phyloP scores from a whole-genome alignment of 2,113 vertebrate species.

The Alosa alosa region DNA sequence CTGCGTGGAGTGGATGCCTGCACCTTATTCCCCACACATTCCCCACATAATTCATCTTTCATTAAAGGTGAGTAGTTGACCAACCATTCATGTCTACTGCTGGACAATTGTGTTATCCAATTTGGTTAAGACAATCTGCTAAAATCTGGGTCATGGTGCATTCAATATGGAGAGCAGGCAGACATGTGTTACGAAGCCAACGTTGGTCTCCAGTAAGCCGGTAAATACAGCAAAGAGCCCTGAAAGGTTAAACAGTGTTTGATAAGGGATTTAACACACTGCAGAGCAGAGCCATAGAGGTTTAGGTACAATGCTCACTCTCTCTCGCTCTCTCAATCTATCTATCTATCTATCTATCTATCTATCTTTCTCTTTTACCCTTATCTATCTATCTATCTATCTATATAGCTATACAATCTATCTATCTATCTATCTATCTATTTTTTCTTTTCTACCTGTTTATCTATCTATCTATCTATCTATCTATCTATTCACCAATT shows the following conservation, averaged over 20 bases:
- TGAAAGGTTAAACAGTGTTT: background rate
- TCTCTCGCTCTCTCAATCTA: background rate
- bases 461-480: too few species aligned
- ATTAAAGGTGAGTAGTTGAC: background rate
- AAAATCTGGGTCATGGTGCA: conserved; percentile 12
- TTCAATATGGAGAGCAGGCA: too few species aligned
- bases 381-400: too few species aligned
- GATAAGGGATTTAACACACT: conserved; percentile 9
- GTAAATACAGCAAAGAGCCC: background rate
- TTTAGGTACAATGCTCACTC: background rate
- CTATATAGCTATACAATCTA: too few species aligned
- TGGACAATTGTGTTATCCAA: background rate
- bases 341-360: background rate
- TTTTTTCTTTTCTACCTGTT: too few species aligned
- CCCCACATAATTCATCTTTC: background rate
- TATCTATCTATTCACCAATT: too few species aligned
- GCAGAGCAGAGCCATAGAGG: background rate
- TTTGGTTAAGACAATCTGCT: conserved; percentile 16
- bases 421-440: too few species aligned
- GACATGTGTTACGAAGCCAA: too few species aligned
- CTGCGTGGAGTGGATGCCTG: too few species aligned
- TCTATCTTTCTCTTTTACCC: too few species aligned
- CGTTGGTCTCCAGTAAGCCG: background rate
- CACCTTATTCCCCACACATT: background rate
- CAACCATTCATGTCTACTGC: background rate